Percentiles rank a stretch among this genome's conserved stretches.
Evolutionary conservation across 1,140 invertebrate genomes (phyloP).

Genomic region (Drosophila varians): DNA sequence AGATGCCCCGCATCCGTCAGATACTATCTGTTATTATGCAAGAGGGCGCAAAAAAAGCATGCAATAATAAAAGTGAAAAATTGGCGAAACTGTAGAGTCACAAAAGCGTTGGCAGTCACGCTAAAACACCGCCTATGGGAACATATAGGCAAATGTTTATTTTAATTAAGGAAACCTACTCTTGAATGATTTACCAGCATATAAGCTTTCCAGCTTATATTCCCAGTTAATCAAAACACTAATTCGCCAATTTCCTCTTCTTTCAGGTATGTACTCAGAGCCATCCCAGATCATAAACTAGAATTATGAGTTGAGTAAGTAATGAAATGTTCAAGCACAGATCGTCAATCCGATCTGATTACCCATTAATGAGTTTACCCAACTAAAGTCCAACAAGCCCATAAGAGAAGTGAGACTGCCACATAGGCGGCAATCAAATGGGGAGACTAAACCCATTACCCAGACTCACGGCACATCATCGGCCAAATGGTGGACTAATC

Average conservation of each 20-base stretch:
- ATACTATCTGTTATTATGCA: constrained; percentile 27
- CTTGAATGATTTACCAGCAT: not conserved
- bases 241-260: constrained; percentile 24
- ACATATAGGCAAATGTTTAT: not conserved
- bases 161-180: not conserved
- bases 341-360: constrained; percentile 38
- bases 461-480: constrained; percentile 19
- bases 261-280: constrained; percentile 57
- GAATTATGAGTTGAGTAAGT: constrained; percentile 35
- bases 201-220: not conserved
- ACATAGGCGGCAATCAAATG: constrained; percentile 27
- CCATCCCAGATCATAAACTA: constrained; percentile 10
- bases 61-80: constrained; percentile 20
- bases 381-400: constrained; percentile 16
- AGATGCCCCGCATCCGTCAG: constrained; percentile 16
- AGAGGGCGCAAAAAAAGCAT: constrained; percentile 5
- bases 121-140: not conserved
- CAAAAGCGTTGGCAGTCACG: constrained; percentile 3
- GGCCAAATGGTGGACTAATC: constrained; percentile 14
- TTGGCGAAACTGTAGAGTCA: constrained; percentile 2
- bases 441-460: constrained; percentile 41
- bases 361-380: constrained; percentile 34
- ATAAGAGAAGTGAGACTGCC: constrained; percentile 11
- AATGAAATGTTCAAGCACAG: constrained; percentile 37
- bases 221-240: constrained; percentile 15